These are phyloP conservation scores for Eleutherodactylus coqui DNA, from an alignment of 2,797 vertebrate species.

Conservation along the genomic window DNA sequence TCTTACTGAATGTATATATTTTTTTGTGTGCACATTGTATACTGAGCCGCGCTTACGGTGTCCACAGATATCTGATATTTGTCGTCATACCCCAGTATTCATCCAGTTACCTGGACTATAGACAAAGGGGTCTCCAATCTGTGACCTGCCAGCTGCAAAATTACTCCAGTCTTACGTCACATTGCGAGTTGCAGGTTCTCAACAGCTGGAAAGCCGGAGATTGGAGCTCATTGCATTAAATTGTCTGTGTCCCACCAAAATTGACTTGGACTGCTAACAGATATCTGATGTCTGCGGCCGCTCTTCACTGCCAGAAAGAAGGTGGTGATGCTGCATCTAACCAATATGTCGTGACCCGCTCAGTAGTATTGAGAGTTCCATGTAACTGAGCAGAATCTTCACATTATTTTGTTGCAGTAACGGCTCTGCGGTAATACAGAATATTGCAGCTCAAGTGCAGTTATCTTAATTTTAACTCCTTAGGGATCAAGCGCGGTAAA, in stretches of 20 bases:
- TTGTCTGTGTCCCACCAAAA: not conserved
- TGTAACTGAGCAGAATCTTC: not conserved
- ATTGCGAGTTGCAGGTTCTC: not conserved
- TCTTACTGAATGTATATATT: not conserved
- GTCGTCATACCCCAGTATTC: too few relatives aligned
- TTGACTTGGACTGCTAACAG: not conserved
- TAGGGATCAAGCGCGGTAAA: too few relatives aligned
- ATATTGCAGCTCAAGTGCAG: not conserved
- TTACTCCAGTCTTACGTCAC: not conserved
- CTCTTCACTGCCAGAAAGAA: not conserved
- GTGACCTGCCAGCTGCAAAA: not conserved
- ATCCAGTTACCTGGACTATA: too few relatives aligned
- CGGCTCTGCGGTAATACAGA: too few relatives aligned
- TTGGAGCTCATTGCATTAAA: not conserved
- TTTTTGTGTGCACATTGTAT: not conserved
- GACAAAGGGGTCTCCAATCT: not conserved
- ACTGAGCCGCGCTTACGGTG: not conserved
- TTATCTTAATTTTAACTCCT: too few relatives aligned
- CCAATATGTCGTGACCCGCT: not conserved
- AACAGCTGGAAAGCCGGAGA: not conserved
- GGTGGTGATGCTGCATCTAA: not conserved
- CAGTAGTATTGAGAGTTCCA: not conserved
- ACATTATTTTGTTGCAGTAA: not conserved
- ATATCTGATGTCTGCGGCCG: not conserved
- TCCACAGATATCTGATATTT: not conserved